Base-by-base conservation (phyloP, 2,797 vertebrate species). In the Rhinogobio ventralis region DNA sequence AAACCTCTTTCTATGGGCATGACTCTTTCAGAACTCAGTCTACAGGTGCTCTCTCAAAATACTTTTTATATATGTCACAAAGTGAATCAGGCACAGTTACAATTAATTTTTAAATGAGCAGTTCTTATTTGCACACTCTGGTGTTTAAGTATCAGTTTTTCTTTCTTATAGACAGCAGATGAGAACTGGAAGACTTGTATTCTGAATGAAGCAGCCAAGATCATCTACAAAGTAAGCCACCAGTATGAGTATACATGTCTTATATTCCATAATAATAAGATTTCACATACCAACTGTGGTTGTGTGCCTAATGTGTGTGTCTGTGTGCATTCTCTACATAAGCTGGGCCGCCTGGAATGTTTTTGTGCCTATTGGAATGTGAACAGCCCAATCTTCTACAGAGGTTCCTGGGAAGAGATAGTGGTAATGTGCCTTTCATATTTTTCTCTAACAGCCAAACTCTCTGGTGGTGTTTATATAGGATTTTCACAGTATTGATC, bases 291-390 rank as follows among this genome's bases (percentile, higher is more conserved):
- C 72, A 33, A 67, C 30, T 83, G 51, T 51, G n/a, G 15, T 62
- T 53, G 9, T 81, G 49, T 83, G 17, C 66, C 23, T 84, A 62
- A 51, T 33, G 1, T 78, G 28, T 79, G 46, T 82, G 25, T 75
- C 36, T 81, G 45, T 66, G 42, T 82, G 17, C 60, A 20, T 71
- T 13, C 66, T 82, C 15, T 85, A 81, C 90, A 87, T 91, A 88
- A 97, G 97, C 94, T 99, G 7, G 93, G 98, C 5, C 92, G 96
- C 79, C 94, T 99, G 79, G 96, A 99, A 72, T 95, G 96, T 90
- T 96, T 99, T 69, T 97, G 97, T 42, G 96, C 94, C 68, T 99
- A 99, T 76, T 99, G 97, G 97, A 99, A 99, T 7, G 94, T 98
- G 46, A 90, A 94, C 89, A 96, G 97, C 84, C 72, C 90, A 3